These are phyloP conservation scores for Carabus problematicus DNA, from an alignment of 2,888 invertebrate species.

Conservation along the genomic window DNA sequence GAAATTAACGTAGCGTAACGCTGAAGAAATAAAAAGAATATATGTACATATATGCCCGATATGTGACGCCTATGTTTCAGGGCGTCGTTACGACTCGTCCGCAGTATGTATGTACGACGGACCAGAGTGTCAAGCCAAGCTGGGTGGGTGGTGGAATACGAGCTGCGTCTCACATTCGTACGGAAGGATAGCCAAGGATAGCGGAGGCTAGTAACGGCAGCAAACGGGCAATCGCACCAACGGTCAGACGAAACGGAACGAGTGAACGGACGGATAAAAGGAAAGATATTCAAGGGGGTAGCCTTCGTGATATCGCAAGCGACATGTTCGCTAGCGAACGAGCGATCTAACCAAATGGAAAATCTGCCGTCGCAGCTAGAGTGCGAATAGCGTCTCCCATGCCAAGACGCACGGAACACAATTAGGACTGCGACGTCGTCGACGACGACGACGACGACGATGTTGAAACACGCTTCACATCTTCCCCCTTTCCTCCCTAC, in stretches of 20 bases:
- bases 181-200: constrained; percentile 3
- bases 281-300: background rate
- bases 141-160: background rate
- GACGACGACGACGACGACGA: too few relatives aligned
- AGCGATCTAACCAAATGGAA: constrained; percentile 37
- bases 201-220: background rate
- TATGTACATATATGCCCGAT: too few relatives aligned
- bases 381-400: constrained; percentile 45
- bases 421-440: constrained; percentile 19
- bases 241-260: constrained; percentile 11
- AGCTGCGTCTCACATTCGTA: constrained; percentile 6
- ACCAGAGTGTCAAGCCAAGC: constrained; percentile 2
- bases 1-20: too few relatives aligned
- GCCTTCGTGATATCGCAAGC: constrained; percentile 22
- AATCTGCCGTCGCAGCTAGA: constrained; percentile 44
- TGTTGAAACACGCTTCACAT: too few relatives aligned
- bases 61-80: constrained; percentile 5
- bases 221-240: background rate
- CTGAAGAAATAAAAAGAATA: too few relatives aligned
- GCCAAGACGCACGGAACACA: constrained; percentile 34
- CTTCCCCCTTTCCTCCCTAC: too few relatives aligned
- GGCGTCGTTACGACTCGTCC: constrained; percentile 14
- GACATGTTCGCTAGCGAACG: constrained; percentile 1
- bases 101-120: constrained; percentile 4
- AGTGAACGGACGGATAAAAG: background rate